Conservation (phyloP, 1,140 invertebrate species). For the Harpegnathos saltator region DNA sequence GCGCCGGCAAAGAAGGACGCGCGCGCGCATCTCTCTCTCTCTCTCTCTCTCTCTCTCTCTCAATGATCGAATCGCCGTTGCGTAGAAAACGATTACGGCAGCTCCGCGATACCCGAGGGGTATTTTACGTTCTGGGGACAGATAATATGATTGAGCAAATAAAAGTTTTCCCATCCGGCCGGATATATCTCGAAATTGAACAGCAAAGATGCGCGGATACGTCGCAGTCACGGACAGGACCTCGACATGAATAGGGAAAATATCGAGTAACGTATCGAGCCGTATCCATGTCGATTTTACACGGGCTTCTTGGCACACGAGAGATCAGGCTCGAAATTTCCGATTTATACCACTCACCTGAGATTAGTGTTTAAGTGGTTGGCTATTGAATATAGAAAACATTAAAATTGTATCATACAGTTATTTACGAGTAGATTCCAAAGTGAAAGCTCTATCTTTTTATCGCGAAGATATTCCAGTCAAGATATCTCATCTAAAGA, state of each 20-base stretch:
- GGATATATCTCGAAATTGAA: slow-evolving; percentile 54
- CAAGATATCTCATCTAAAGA: slow-evolving; percentile 37
- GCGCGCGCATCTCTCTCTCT: background rate
- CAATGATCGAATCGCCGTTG: slow-evolving; percentile 49
- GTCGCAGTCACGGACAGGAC: background rate
- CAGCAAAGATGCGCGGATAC: slow-evolving; percentile 47
- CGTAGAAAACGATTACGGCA: slow-evolving; percentile 59
- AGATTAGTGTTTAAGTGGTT: slow-evolving; percentile 2
- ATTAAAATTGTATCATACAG: slow-evolving; percentile 22
- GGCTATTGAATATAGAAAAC: background rate
- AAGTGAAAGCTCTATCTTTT: background rate
- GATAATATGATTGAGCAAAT: slow-evolving; percentile 66
- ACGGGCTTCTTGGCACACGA: background rate
- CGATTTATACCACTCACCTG: background rate
- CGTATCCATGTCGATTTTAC: slow-evolving; percentile 29
- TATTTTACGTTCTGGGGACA: slow-evolving; percentile 3
- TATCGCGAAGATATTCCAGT: slow-evolving; percentile 29
- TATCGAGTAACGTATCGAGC: slow-evolving; percentile 9
- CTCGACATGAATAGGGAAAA: background rate
- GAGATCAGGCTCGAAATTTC: background rate
- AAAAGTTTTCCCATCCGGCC: slow-evolving; percentile 54
- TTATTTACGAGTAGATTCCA: slow-evolving; percentile 8
- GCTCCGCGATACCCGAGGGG: slow-evolving; percentile 20
- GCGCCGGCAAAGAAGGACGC: background rate
- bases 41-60: background rate